Conservation (phyloP, 2,113 vertebrate genomes). For the Xiphias gladius region DNA sequence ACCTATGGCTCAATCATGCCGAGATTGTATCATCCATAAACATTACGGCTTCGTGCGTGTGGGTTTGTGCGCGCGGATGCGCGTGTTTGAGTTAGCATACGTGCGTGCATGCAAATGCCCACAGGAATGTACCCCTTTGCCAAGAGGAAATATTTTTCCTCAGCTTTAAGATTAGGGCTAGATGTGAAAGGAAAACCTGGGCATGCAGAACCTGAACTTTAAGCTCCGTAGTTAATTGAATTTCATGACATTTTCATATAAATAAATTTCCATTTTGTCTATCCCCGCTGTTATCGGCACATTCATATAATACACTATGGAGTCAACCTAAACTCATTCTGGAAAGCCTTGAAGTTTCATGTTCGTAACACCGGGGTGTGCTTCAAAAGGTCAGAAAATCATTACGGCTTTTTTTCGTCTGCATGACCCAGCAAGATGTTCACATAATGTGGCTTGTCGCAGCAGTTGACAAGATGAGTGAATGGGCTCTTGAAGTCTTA, state of each 20-base stretch:
- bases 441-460: neutral
- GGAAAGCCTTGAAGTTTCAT: neutral
- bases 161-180: slow-evolving; percentile 25
- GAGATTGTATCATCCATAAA: slow-evolving; percentile 71
- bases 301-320: slow-evolving; percentile 17
- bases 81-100: neutral
- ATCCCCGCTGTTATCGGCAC: slow-evolving; percentile 17
- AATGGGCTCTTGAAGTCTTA: neutral
- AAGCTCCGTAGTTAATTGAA: slow-evolving; percentile 45
- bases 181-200: slow-evolving; percentile 21
- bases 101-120: neutral
- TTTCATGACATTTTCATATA: slow-evolving; percentile 58
- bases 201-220: slow-evolving; percentile 31
- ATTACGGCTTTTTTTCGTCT: neutral
- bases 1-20: slow-evolving; percentile 64
- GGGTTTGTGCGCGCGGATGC: neutral
- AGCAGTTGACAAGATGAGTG: neutral
- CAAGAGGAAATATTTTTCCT: slow-evolving; percentile 38
- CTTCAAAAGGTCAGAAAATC: slow-evolving; percentile 15
- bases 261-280: neutral
- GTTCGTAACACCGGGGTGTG: neutral
- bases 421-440: neutral
- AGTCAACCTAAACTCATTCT: neutral
- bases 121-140: slow-evolving; percentile 21
- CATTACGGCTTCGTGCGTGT: slow-evolving; percentile 39